Evolutionary conservation across 2,113 vertebrate species (phyloP).

Genomic region (Scytalopus superciliaris): DNA sequence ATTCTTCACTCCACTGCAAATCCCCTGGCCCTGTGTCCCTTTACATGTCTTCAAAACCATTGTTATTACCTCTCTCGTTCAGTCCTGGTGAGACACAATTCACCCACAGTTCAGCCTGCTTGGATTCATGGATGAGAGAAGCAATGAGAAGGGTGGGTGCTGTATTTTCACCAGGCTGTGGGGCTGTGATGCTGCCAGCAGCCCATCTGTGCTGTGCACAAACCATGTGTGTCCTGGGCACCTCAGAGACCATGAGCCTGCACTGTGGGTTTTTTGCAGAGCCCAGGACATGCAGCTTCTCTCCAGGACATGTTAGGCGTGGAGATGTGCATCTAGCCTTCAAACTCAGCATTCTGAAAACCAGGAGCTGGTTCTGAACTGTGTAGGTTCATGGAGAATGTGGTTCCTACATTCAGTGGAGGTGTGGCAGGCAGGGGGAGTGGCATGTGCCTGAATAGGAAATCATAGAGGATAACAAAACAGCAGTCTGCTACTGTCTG

Average conservation of each 20-base stretch:
- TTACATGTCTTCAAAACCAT: background rate
- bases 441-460: background rate
- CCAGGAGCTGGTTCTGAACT: background rate
- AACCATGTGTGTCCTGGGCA: fast-evolving
- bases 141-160: background rate
- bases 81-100: background rate
- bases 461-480: background rate
- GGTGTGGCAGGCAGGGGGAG: background rate
- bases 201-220: fast-evolving
- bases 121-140: fast-evolving
- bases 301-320: background rate
- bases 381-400: background rate
- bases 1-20: background rate
- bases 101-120: fast-evolving
- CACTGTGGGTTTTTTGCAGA: background rate
- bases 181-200: background rate
- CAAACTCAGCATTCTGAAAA: background rate
- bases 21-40: background rate
- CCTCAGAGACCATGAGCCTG: background rate
- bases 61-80: background rate
- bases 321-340: too few species aligned
- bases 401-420: background rate
- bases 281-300: background rate
- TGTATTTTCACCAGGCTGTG: background rate
- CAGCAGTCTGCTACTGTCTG: background rate